Conservation (phyloP, 2,797 vertebrate species). For the Crypturellus tataupa region DNA sequence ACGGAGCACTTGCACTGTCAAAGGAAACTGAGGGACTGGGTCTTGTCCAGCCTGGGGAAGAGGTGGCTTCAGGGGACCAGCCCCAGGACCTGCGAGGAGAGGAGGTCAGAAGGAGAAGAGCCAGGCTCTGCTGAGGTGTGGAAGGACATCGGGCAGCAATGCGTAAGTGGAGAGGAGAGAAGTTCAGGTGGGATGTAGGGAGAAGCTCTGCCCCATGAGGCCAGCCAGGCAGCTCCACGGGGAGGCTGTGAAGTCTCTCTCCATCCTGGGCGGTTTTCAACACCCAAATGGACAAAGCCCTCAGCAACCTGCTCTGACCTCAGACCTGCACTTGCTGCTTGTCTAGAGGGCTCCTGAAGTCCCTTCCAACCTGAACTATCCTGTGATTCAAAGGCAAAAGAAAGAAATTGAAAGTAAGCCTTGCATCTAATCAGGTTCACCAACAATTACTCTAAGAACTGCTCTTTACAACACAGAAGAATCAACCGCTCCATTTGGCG, state of each 20-base stretch:
- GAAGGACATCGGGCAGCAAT: neutral
- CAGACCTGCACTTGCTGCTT: neutral
- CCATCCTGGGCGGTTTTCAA: rapidly evolving
- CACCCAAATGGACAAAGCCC: neutral
- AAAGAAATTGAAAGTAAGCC: constrained; percentile 33
- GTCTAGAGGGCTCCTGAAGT: neutral
- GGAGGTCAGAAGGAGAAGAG: neutral
- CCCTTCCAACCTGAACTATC: neutral
- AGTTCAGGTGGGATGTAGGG: no score
- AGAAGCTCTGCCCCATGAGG: neutral
- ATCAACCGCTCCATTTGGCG: constrained; percentile 36
- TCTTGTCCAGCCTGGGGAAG: neutral
- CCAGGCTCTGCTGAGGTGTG: neutral
- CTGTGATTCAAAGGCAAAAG: constrained; percentile 25
- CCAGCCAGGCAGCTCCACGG: neutral
- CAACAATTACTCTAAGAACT: constrained; percentile 60
- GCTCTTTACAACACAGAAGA: constrained; percentile 65
- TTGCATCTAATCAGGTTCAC: constrained; percentile 64
- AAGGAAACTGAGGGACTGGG: neutral
- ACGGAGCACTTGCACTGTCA: rapidly evolving
- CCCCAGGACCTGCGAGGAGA: neutral
- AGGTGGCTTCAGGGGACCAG: neutral
- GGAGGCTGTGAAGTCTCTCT: neutral
- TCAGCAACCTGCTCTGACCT: neutral
- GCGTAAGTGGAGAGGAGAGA: neutral